Evolutionary conservation across 2,888 invertebrate genomes (phyloP), one percentile per base, ranked within the genome.

Genomic region (Alloscopus bannaensis): DNA sequence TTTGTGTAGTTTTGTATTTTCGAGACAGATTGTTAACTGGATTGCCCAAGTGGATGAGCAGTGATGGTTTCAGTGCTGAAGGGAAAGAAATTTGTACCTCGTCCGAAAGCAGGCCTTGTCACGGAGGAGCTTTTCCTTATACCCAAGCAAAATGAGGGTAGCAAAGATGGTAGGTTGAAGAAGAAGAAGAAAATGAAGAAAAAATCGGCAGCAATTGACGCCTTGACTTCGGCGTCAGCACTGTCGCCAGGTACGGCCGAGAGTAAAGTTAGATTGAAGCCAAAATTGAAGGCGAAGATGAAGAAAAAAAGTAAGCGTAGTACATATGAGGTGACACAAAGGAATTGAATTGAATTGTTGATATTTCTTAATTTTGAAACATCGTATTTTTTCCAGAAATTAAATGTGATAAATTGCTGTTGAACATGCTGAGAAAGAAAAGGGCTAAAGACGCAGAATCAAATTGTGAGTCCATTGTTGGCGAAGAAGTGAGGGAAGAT

Each of bases 401-500:
- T 1, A 75, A 40, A 20, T 68, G 75, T 65, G 75, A 75, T 26
- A 75, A 75, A 24, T 29, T 75, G 16, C 50, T 75, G 26, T 24
- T 68, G 24, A 75, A 75, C n/a, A 66, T 75, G 59, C n/a, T 66
- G 26, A 75, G 65, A 50, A 71, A 75, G 75, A 75, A 68, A 24
- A 55, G 40, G 40, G 18, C 18, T 47, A 47, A 47, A 47, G 6
- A 6, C 3, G 47, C 47, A 47, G 47, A 47, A 47, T 13, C 11
- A 47, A n/a, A 36, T 36, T 36, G 36, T 36, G 36, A 13, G 13
- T 8, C 6, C 36, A 36, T 6, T 36, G 36, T 8, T 36, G 13
- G 6, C 13, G 36, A 36, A 36, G 36, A 36, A 36, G 36, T 36
- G 36, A 13, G 8, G 8, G 36, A 8, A 8, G 36, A 8, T 6